Base-by-base conservation (phyloP, 2,888 invertebrate species). In the Ectemnius continuus region DNA sequence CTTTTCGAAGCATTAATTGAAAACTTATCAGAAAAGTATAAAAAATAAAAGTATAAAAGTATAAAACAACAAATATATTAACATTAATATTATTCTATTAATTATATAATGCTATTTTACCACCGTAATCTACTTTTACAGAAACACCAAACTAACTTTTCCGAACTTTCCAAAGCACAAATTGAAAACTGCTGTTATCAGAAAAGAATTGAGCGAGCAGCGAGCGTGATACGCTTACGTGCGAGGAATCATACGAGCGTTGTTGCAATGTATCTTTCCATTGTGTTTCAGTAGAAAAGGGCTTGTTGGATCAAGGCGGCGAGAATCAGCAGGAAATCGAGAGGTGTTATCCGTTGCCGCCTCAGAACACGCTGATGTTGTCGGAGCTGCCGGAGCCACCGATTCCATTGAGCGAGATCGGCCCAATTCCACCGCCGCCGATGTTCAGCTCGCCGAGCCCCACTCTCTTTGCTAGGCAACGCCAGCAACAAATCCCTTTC, bases 371-470 rank as follows among this genome's bases (percentile, higher is more conserved):
- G 59, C 93, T 96, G 88, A 94, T 96, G 93, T 93, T 97, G 86
- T 96, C 96, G 84, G 97, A 97, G 91, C 93, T 97, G 90, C 97
- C 97, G 83, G 97, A 97, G 92, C 97, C 97, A 83, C 97, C 97
- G 84, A 97, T 97, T 89, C 97, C 97, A 69, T 92, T 97, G 80
- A 97, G 97, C 81, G 97, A 98, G 89, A 97, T 98, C 91, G 97
- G 97, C 79, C 97, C 97, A 82, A 97, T 97, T 91, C 96, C 97
- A 88, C 97, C 97, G 87, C 97, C 97, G 88, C 97, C 97, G 83
- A 98, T 98, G 97, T 97, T 98, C 93, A 97, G 97, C 91, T 97
- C 97, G 86, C 96, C 96, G 82, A 96, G 95, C 91, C 96, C 95
- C 80, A 93, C 93, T 80, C 92, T 95, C 84, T 91, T 94, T 78